A percentile compares a stretch with the other conserved stretches of the same genome.
These are phyloP conservation scores for Microtus oregoni DNA, from an alignment of 2,113 vertebrate genomes.

Conservation along the genomic window DNA sequence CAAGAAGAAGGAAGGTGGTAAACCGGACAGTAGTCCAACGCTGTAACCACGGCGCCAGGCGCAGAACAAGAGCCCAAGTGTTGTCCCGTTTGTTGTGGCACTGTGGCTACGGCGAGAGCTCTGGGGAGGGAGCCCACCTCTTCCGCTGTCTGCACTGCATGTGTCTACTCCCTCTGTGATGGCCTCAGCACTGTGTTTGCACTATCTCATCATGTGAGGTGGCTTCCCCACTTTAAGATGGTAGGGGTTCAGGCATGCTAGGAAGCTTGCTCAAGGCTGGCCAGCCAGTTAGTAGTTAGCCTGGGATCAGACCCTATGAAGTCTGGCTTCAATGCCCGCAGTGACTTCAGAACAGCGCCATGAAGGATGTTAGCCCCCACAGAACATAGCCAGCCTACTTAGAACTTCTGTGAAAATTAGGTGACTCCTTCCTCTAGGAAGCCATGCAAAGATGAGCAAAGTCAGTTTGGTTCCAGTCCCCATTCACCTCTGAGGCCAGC, in stretches of 20 bases:
- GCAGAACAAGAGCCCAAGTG: background rate
- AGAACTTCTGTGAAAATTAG: constrained; percentile 8
- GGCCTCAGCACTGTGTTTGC: background rate
- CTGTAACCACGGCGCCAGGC: background rate
- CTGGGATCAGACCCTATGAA: constrained; percentile 11
- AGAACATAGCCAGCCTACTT: background rate
- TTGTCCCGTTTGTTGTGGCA: background rate
- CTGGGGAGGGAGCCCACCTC: background rate
- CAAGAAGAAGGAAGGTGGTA: background rate
- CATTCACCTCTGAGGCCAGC: background rate
- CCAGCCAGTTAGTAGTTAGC: background rate
- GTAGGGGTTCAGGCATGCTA: background rate
- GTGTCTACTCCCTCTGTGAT: background rate
- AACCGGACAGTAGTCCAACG: background rate
- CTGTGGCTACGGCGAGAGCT: background rate
- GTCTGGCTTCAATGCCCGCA: background rate
- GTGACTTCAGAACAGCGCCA: background rate
- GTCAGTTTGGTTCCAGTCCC: background rate
- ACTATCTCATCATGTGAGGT: background rate
- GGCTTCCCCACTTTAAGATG: background rate
- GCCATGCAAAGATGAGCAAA: background rate
- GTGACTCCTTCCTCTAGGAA: background rate
- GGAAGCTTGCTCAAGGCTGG: background rate
- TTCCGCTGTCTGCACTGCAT: background rate
- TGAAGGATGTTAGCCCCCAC: background rate